Evolutionary conservation across 2,888 invertebrate species (phyloP).

Genomic region (Ellobium chinense): DNA sequence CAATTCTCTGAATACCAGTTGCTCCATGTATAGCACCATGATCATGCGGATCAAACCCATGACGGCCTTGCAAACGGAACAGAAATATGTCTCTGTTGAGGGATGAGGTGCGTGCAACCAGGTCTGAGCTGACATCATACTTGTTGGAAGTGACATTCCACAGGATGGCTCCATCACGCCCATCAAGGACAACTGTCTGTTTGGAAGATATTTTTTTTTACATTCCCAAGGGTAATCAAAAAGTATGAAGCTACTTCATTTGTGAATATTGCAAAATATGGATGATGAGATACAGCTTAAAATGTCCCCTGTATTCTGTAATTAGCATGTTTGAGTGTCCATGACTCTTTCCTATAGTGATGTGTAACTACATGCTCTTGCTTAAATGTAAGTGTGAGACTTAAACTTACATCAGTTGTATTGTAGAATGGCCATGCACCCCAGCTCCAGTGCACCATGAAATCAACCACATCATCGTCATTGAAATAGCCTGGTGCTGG

Average conservation of each 20-base stretch:
- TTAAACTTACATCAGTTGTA: slow-evolving; percentile 62
- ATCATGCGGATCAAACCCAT: slow-evolving; percentile 52
- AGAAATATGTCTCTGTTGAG: slow-evolving; percentile 69
- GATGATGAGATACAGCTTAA: neutral
- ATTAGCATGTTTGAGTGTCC: too few species aligned
- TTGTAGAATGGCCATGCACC: slow-evolving; percentile 72
- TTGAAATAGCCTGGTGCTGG: slow-evolving; percentile 76
- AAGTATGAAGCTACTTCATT: too few species aligned
- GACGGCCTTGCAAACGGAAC: slow-evolving; percentile 64
- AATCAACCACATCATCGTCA: slow-evolving; percentile 71
- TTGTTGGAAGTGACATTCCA: slow-evolving; percentile 66
- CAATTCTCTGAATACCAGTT: slow-evolving; percentile 63
- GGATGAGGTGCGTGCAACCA: slow-evolving; percentile 62
- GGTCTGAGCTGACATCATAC: slow-evolving; percentile 71
- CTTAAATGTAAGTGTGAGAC: neutral
- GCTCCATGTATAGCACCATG: slow-evolving; percentile 63
- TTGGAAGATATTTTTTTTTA: neutral
- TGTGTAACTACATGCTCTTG: too few species aligned
- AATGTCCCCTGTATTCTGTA: too few species aligned
- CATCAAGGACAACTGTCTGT: slow-evolving; percentile 69
- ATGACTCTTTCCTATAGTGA: too few species aligned
- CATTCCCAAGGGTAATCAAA: too few species aligned
- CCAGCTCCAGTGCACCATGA: slow-evolving; percentile 71
- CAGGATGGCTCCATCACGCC: slow-evolving; percentile 65
- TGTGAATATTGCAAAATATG: too few species aligned